Evolutionary conservation across 2,888 invertebrate species (phyloP).

Genomic region (Lochmaea capreae): DNA sequence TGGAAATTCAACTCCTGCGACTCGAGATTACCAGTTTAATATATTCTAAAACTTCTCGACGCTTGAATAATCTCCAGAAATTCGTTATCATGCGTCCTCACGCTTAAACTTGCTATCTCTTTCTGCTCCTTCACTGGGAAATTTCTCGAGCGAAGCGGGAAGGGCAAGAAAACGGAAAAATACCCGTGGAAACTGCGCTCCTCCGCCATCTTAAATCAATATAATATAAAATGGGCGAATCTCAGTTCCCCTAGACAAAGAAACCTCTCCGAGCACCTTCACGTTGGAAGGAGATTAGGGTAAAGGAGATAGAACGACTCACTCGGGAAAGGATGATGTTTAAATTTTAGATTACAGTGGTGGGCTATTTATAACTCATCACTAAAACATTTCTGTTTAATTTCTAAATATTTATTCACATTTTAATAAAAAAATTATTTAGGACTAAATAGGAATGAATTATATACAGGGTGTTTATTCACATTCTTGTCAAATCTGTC

Average conservation of each 20-base stretch:
- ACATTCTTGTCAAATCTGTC: no score
- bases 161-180: conserved; percentile 49
- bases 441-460: no score
- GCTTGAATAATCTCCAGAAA: conserved; percentile 61
- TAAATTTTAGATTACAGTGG: conserved; percentile 30
- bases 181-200: conserved; percentile 51
- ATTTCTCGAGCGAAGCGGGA: conserved; percentile 39
- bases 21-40: conserved; percentile 67
- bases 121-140: conserved; percentile 28
- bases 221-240: conserved; percentile 67
- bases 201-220: conserved; percentile 66
- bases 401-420: neutral
- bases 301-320: conserved; percentile 46
- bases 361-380: neutral
- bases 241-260: conserved; percentile 63
- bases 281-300: conserved; percentile 56
- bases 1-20: conserved; percentile 66
- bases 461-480: no score
- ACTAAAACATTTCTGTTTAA: neutral
- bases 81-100: conserved; percentile 41
- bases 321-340: conserved; percentile 45
- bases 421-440: no score
- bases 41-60: conserved; percentile 66
- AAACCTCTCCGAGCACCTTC: conserved; percentile 59
- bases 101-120: conserved; percentile 35